Evolutionary conservation across 2,888 invertebrate species (phyloP).

Genomic region (Catocala sponsa): DNA sequence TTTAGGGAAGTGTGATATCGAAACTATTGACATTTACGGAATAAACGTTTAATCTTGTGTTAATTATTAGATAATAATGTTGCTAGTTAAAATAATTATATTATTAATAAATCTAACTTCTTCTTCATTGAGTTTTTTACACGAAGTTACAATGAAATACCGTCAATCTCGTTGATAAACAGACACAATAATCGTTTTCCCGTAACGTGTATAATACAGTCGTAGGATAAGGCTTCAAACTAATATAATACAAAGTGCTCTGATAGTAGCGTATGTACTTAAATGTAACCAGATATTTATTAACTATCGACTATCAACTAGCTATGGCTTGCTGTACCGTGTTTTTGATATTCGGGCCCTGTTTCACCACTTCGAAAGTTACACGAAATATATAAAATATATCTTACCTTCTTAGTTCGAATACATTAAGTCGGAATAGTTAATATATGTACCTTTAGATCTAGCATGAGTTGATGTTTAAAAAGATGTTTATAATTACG

Average conservation of each 20-base stretch:
- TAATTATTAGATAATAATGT: background rate
- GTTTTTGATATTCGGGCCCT: conserved; percentile 28
- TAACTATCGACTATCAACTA: conserved; percentile 45
- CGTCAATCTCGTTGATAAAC: conserved; percentile 5
- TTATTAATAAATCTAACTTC: background rate
- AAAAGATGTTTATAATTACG: background rate
- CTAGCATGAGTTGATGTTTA: too few species aligned
- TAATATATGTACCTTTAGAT: too few species aligned
- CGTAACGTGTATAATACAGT: conserved; percentile 52
- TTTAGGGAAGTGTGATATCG: too few species aligned
- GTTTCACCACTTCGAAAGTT: background rate
- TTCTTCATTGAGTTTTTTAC: too few species aligned
- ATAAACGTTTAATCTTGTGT: background rate
- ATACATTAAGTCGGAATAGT: too few species aligned
- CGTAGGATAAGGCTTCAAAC: conserved; percentile 47
- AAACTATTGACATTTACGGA: background rate
- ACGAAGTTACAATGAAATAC: conserved; percentile 4
- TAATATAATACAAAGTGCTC: conserved; percentile 69
- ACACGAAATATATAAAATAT: too few species aligned
- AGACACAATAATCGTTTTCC: conserved; percentile 46
- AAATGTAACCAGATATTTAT: conserved; percentile 74
- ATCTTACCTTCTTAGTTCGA: background rate
- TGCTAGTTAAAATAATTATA: background rate
- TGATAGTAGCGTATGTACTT: conserved; percentile 81
- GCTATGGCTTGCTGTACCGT: conserved; percentile 49